Conservation (phyloP, 2,113 vertebrate species). For the Acanthisitta chloris region DNA sequence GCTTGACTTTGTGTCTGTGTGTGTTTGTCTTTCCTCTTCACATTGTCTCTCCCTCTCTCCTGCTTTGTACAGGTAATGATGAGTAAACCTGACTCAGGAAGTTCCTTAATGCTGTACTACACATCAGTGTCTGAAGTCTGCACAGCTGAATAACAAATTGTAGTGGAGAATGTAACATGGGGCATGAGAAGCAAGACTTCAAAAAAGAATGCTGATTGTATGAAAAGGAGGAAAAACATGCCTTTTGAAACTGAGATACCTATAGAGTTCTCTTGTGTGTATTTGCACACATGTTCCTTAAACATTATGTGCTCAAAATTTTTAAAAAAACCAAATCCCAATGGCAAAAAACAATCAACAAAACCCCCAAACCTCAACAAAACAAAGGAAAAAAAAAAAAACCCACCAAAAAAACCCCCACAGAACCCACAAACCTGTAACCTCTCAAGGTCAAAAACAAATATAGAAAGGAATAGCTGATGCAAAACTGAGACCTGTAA, state of each 20-base stretch:
- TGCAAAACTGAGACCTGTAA: background rate
- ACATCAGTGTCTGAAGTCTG: background rate
- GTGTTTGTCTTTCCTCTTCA: background rate
- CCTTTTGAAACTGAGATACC: conserved; percentile 24
- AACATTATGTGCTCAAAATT: background rate
- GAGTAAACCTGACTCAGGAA: conserved; percentile 72
- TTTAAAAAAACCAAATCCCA: background rate
- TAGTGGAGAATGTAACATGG: background rate
- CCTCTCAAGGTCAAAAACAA: conserved; percentile 6
- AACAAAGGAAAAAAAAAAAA: background rate
- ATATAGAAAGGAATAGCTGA: background rate
- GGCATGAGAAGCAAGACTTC: conserved; percentile 1
- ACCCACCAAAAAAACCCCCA: too few relatives aligned
- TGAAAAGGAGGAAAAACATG: conserved; percentile 11
- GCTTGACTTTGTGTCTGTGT: background rate
- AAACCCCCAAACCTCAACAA: background rate
- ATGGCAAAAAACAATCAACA: background rate
- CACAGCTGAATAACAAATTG: background rate
- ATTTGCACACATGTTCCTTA: conserved; percentile 2
- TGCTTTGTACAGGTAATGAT: conserved; percentile 74
- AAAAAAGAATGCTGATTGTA: background rate
- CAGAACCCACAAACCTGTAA: background rate
- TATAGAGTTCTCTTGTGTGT: background rate
- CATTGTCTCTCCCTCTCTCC: background rate
- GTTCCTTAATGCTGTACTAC: background rate